Evolutionary conservation across 2,888 invertebrate species (phyloP), one percentile per base, ranked within the genome.

Genomic region (Gibbula magus): DNA sequence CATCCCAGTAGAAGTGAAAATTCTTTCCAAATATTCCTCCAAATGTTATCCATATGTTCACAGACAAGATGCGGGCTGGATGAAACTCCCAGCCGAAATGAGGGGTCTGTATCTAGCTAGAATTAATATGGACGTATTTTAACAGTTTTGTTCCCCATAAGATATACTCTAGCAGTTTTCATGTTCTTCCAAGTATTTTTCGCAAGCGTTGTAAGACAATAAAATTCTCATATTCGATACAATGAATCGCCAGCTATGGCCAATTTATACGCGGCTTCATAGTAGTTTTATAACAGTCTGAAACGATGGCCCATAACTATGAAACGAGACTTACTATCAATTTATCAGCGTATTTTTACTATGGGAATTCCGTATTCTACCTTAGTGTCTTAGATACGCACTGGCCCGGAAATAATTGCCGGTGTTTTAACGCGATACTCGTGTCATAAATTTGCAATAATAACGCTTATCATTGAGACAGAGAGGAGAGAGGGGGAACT

Each of bases 171-270:
- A 18, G 70, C 70, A 70, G 35, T 39, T 70, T 70, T 70, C 70
- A 70, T 70, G 70, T 70, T 35, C 39, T 39, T 70, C 39, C 32
- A 70, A 70, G 70, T 70, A 70, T 70, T 70, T 70, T 70, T 70
- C 70, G 35, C 70, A 70, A 70, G 70, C 39, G 70, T 70, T 70
- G 70, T n/a, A 70, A 70, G 70, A 70, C 70, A 70, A 35, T 70
- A 70, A 70, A 70, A 70, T 70, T 35, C 70, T 70, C 70, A 70
- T 70, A 70, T 70, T 70, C 39, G 70, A 70, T 35, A 70, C 70
- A 70, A 70, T 70, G 70, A 70, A 70, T 70, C 70, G 32, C 70
- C n/a, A 35, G 70, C 70, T 35, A 70, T 70, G 70, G 70, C 70
- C 70, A 39, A 39, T 70, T 70, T 70, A 70, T 70, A 70, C 70